Percentiles rank a stretch among this genome's conserved stretches.
Conservation (phyloP, 2,888 invertebrate species). For the Mesorhabditis belari region DNA sequence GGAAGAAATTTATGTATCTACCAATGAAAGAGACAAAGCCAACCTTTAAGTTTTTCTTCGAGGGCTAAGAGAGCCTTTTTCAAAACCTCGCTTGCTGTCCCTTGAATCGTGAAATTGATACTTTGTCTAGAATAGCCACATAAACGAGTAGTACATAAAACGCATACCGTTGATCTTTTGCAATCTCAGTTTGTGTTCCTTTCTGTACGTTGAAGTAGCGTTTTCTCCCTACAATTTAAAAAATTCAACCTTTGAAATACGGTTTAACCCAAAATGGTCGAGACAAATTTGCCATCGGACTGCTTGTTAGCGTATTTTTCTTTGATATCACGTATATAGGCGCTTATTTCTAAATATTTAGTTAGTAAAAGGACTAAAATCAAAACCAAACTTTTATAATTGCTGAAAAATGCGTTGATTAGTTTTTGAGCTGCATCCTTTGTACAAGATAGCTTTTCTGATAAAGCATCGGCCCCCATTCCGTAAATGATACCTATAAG, state of each 20-base stretch:
- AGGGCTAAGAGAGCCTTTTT: conserved; percentile 81
- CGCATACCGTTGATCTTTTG: conserved; percentile 86
- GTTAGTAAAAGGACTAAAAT: background rate
- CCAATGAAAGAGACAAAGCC: background rate
- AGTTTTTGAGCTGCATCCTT: conserved; percentile 70
- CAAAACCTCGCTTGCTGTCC: conserved; percentile 89
- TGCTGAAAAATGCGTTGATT: conserved; percentile 66
- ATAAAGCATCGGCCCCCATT: conserved; percentile 77
- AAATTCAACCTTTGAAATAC: background rate
- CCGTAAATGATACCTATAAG: conserved; percentile 94
- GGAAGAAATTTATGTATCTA: background rate
- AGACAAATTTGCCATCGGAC: conserved; percentile 70
- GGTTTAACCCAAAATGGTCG: conserved; percentile 67
- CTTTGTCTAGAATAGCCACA: background rate
- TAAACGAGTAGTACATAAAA: background rate
- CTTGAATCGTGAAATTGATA: conserved; percentile 80
- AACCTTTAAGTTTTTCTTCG: conserved; percentile 60
- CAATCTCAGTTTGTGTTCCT: conserved; percentile 61
- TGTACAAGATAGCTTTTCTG: conserved; percentile 71
- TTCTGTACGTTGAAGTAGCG: conserved; percentile 58
- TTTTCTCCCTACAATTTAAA: conserved; percentile 11
- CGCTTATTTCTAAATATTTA: conserved; percentile 59
- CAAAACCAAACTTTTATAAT: conserved; percentile 65
- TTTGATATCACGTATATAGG: conserved; percentile 62
- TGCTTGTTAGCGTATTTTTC: too few relatives aligned